phyloP scores from a whole-genome alignment of 2,888 invertebrate genomes.

The Steinernema scapterisci region DNA sequence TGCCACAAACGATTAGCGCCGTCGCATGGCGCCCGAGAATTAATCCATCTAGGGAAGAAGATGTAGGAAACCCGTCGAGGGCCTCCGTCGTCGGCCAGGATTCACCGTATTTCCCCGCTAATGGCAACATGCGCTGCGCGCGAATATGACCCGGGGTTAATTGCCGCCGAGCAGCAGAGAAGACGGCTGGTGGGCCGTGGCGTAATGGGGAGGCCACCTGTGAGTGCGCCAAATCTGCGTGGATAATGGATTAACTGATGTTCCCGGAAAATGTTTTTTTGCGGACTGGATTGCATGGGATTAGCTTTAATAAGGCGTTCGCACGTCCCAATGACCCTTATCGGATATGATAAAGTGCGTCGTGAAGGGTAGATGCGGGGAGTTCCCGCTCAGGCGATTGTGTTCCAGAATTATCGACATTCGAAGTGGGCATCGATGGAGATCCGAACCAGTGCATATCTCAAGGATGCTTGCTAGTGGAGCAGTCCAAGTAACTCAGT shows the following conservation, averaged over 20 bases:
- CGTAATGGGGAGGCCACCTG: constrained; percentile 28
- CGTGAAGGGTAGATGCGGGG: too few relatives aligned
- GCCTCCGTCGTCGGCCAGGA: not conserved
- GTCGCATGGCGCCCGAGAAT: not conserved
- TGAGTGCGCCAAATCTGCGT: constrained; percentile 16
- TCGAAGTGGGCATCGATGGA: too few relatives aligned
- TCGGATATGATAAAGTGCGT: too few relatives aligned
- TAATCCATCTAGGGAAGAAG: not conserved
- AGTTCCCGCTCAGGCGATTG: too few relatives aligned
- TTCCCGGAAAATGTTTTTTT: not conserved
- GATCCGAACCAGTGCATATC: too few relatives aligned
- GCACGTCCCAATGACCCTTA: too few relatives aligned
- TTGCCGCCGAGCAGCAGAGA: constrained; percentile 7
- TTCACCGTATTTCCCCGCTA: constrained; percentile 10
- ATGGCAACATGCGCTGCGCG: constrained; percentile 14
- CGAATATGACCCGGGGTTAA: constrained; percentile 26
- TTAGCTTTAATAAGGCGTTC: too few relatives aligned
- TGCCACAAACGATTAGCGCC: not conserved
- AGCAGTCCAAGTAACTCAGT: too few relatives aligned
- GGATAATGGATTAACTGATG: constrained; percentile 27
- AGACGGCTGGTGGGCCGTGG: constrained; percentile 20
- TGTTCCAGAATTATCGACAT: too few relatives aligned
- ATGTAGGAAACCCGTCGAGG: constrained; percentile 1
- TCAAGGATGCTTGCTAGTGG: too few relatives aligned
- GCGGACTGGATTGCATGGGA: not conserved